These are phyloP conservation scores for Sebastes iracundus DNA, from an alignment of 2,797 vertebrate genomes.

Conservation along the genomic window DNA sequence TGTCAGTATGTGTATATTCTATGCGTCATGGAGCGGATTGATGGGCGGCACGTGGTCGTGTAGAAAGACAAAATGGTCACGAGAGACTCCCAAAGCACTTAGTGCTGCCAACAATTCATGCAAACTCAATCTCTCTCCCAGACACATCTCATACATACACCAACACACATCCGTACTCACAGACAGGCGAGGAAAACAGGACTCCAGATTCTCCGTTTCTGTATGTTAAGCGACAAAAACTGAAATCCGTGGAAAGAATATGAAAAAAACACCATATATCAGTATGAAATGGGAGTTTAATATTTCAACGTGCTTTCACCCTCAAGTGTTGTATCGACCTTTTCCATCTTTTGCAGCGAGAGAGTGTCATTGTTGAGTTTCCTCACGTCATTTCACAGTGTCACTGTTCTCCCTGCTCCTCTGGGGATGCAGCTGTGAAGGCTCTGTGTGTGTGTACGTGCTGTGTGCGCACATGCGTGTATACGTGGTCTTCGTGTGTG, in stretches of 20 bases:
- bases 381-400: neutral
- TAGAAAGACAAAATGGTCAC: conserved; percentile 8
- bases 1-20: neutral
- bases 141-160: neutral
- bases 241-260: neutral
- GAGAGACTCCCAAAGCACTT: conserved; percentile 46
- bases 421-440: conserved; percentile 20
- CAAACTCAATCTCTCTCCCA: neutral
- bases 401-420: neutral
- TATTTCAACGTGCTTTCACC: neutral
- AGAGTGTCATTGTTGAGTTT: neutral
- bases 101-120: conserved; percentile 1
- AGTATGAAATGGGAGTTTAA: neutral
- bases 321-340: neutral
- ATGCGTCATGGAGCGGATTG: neutral
- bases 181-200: neutral
- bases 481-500: neutral
- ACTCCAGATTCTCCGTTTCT: neutral
- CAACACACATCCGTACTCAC: neutral
- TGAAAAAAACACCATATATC: neutral
- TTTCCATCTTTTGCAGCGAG: neutral
- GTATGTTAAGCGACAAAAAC: neutral
- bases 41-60: neutral
- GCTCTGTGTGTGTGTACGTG: neutral
- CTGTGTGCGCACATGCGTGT: neutral